A percentile compares a stretch with the other conserved stretches of the same genome.
phyloP scores from a whole-genome alignment of 2,113 vertebrate genomes.

The Microtus oregoni region DNA sequence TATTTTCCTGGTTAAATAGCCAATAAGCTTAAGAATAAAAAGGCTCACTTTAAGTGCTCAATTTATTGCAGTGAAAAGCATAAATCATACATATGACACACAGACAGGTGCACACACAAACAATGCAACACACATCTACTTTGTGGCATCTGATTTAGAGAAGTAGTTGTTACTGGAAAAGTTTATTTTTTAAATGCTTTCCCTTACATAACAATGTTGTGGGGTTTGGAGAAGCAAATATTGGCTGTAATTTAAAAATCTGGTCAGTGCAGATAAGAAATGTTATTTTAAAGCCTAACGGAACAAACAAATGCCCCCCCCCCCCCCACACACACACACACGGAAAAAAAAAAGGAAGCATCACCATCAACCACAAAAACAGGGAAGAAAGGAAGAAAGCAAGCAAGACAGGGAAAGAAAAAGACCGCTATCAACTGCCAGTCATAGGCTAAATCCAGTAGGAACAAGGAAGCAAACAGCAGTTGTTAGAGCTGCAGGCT shows the following conservation, averaged over 20 bases:
- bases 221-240: constrained; percentile 28
- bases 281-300: neutral
- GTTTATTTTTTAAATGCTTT: neutral
- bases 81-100: neutral
- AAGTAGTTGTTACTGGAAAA: neutral
- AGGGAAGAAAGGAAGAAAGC: neutral
- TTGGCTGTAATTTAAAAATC: constrained; percentile 21
- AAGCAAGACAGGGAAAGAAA: neutral
- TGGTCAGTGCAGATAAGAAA: neutral
- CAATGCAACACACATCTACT: neutral
- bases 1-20: constrained; percentile 31
- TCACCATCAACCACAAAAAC: neutral
- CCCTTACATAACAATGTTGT: constrained; percentile 35
- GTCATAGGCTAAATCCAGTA: neutral
- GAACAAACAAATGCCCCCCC: neutral
- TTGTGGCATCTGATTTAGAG: neutral
- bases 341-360: neutral
- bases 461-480: neutral
- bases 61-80: neutral
- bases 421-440: neutral
- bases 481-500: constrained; percentile 3
- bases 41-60: neutral
- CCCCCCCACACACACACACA: neutral
- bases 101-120: neutral
- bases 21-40: neutral